Evolutionary conservation across 92 coral and sea anemone species (phyloP), one percentile per base, ranked within the genome.

Genomic region (Actinernus sp.): DNA sequence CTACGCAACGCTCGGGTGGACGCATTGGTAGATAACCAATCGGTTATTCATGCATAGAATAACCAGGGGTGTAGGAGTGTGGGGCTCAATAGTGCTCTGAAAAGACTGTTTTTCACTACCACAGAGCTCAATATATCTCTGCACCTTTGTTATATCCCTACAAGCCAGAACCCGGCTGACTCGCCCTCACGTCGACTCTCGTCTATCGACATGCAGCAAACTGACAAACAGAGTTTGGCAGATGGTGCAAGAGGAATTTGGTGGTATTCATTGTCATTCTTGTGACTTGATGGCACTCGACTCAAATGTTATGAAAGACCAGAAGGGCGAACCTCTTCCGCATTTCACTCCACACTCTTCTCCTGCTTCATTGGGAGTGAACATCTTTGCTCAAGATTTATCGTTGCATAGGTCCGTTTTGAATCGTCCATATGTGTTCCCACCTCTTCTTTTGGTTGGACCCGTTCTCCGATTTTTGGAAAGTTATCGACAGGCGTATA

Each of bases 341-440:
- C 72, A 77, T 40, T 70, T 85, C 39, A 63, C 82, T 0, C 91
- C 91, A n/a, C 20, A 58, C 25, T 73, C 80, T 22, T 51, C 81
- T 1, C 93, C n/a, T n/a, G 84, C 0, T 58, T 80, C 88, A 0
- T 25, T 47, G 12, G 93, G 88, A 0, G 87, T 85, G 1, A 72
- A 79, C 23, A 0, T 65, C 0, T 85, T 73, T 72, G 83, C 83
- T 3, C 85, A 65, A 36, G 61, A 78, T 34, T 19, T 72, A 29
- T 31, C 82, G 13, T 36, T 0, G 14, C 11, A 31, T 4, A 12
- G 26, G 0, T 16, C 66, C 0, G 26, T 47, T 13, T 30, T 80
- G 75, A 55, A 60, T 3, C 63, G 51, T 3, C 88, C 84, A 5
- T 79, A 85, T 41, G 57, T 72, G 14, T 84, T 66, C 23, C 86